Percentiles rank a stretch among this genome's conserved stretches.
Conservation (phyloP, 2,888 invertebrate species). For the Caenorhabditis sinica region DNA sequence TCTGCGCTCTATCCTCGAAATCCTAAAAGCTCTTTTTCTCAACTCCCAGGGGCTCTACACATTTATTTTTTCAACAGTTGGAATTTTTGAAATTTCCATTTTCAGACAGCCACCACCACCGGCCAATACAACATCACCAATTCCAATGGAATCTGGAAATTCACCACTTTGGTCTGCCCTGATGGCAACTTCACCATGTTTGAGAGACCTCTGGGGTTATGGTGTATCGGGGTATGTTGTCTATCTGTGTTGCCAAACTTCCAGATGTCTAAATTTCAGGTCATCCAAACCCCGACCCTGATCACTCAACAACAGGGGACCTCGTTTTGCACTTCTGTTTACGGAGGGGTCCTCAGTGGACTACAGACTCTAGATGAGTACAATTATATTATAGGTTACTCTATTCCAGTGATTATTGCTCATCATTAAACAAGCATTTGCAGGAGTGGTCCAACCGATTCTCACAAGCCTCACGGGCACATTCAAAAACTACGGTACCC, state of each 20-base stretch:
- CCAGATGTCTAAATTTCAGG: background rate
- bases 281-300: background rate
- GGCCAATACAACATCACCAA: slow-evolving; percentile 11
- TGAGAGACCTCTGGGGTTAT: background rate
- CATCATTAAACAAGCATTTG: background rate
- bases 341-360: slow-evolving; percentile 22
- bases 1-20: background rate
- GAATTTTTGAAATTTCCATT: background rate
- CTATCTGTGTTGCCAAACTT: background rate
- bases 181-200: slow-evolving; percentile 1
- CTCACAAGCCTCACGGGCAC: background rate
- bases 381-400: slow-evolving; percentile 4
- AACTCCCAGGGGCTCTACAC: background rate
- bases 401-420: background rate
- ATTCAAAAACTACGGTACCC: background rate
- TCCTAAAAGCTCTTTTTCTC: background rate
- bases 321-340: background rate
- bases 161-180: background rate
- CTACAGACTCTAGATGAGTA: slow-evolving; percentile 11
- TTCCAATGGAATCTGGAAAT: background rate
- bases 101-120: background rate
- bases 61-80: background rate
- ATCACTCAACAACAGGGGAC: background rate
- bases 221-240: slow-evolving; percentile 20
- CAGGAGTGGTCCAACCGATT: slow-evolving; percentile 9